A percentile compares a stretch with the other conserved stretches of the same genome.
Evolutionary conservation across 2,113 vertebrate genomes (phyloP).

Genomic region (Xiphorhynchus elegans): DNA sequence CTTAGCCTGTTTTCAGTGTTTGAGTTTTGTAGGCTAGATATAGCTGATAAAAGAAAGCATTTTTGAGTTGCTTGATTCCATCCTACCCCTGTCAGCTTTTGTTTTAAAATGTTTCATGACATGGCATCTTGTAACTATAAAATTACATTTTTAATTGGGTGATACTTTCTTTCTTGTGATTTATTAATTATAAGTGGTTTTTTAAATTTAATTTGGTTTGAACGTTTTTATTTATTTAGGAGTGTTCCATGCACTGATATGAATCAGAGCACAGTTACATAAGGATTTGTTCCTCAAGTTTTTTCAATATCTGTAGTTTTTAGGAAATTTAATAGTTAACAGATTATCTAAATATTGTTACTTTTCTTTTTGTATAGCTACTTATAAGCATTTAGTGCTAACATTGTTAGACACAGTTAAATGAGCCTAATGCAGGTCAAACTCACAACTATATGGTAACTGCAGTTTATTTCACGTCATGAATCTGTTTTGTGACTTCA

Average conservation of each 20-base stretch:
- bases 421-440: not conserved
- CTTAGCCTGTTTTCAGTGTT: not conserved
- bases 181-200: not conserved
- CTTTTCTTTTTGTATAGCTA: not conserved
- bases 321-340: not conserved
- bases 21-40: not conserved
- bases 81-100: not conserved
- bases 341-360: not conserved
- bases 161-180: not conserved
- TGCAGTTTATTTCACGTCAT: not conserved
- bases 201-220: not conserved
- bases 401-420: accelerated
- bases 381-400: not conserved
- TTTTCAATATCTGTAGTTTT: not conserved
- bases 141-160: not conserved
- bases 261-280: not conserved
- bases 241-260: not conserved
- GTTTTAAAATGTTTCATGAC: not conserved
- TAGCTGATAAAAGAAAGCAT: not conserved
- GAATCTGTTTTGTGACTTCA: not conserved
- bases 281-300: accelerated
- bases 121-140: not conserved
- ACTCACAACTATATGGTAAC: not conserved
- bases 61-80: not conserved
- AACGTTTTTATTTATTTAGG: not conserved